Base-by-base conservation (phyloP, 1,140 invertebrate genomes). In the Gryllus bimaculatus region DNA sequence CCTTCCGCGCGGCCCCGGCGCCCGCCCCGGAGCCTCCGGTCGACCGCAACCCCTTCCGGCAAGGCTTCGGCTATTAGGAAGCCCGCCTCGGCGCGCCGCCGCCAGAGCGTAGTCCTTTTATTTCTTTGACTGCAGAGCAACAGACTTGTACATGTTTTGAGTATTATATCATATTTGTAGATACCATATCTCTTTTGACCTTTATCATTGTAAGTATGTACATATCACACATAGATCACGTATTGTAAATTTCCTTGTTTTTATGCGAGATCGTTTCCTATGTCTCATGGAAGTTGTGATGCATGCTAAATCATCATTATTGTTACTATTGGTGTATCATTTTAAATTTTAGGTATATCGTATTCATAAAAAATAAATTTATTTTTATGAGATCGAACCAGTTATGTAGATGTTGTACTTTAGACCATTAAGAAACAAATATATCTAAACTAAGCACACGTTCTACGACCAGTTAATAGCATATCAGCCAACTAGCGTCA, bases 11-110 rank as follows among this genome's bases (percentile, higher is more conserved):
- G 82, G 83, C 84, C 73, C 80, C 76, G 75, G 26, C 76, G 47
- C 49, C 48, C 48, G 73, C 26, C 7, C 73, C n/a, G 49, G 48
- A 75, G 75, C 80, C 87, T 84, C 78, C 81, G 82, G 79, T 85
- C 8, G 80, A 84, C 81, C 84, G 84, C 73, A 89, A 89, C 83
- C 88, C 88, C 54, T 89, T 89, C 83, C 85, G 87, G 77, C 86
- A 87, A 83, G 79, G 75, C 47, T 78, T 74, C 7, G 78, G 78
- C 8, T 79, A 79, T 7, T 79, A 47, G 47, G 48, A 8, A 7
- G 18, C 26, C 54, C 10, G 54, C 54, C 10, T 1, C 10, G 54
- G 54, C 54, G 54, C 54, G 54, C 26, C 54, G 54, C 54, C 54
- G 18, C 54, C 2, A 66, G 10, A 66, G 54, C 54, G 54, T 66